Base-by-base conservation (phyloP, 2,888 invertebrate species). In the Crocallis elinguaria region DNA sequence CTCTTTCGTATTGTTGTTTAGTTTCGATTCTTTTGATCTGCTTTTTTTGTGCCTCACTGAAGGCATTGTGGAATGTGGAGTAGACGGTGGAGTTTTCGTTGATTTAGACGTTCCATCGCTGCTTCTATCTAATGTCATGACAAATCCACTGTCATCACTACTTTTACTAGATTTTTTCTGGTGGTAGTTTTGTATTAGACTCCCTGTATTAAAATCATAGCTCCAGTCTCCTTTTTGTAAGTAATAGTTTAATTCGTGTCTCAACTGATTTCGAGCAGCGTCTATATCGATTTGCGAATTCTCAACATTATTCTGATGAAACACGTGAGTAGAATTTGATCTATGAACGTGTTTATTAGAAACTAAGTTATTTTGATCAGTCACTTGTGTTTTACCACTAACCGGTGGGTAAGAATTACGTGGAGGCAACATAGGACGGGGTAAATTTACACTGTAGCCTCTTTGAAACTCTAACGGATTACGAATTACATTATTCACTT, bases 391-490 rank as follows among this genome's bases (percentile, higher is more conserved):
- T 89, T 92, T 93, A 73, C 90, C 92, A 80, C 91, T 88, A 67
- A 93, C 92, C 35, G 93, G 93, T 68, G 93, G 93, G 79, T 93
- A 93, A 67, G 93, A 93, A 85, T 93, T 93, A 73, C 93, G 89
- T 38, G 93, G 93, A 75, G 93, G 93, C 79, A 93, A 88, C 88
- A 92, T 89, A 71, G 92, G 92, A 83, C 92, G 92, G 78, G 92
- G 90, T 82, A 92, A 84, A 86, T 89, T 92, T 85, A 88, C 87
- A 87, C 84, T 90, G 79, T 91, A 88, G 80, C 92, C 92, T 87
- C 92, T 86, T 83, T 92, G 92, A 79, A 92, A 92, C 72, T 92
- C 92, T 84, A 92, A 87, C 55, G 92, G 91, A 87, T 92, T 92
- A 79, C 90, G 91, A 86, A 92, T 84, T 76, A 84, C 71, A 79